Evolutionary conservation across 2,113 vertebrate genomes (phyloP).

Genomic region (Porphyrio hochstetteri): DNA sequence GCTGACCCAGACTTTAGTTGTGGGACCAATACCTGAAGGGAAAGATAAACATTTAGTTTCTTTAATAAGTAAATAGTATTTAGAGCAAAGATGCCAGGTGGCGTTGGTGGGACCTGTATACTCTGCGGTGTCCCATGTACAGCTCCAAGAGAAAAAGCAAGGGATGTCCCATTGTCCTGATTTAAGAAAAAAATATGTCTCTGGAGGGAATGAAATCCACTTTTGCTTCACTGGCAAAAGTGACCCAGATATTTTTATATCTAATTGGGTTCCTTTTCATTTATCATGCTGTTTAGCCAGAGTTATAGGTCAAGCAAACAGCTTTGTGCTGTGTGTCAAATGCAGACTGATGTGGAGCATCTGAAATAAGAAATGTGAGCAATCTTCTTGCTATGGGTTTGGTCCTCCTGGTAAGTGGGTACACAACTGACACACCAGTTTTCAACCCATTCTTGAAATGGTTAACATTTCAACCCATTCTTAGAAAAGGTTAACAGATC

Average conservation of each 20-base stretch:
- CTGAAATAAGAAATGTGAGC: background rate
- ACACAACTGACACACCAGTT: background rate
- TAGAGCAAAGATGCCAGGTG: background rate
- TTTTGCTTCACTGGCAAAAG: background rate
- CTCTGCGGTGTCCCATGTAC: background rate
- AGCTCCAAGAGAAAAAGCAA: background rate
- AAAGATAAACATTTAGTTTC: background rate
- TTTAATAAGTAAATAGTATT: background rate
- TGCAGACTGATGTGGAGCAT: background rate
- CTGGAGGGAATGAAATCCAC: background rate
- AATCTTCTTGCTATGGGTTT: background rate
- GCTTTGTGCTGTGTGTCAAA: background rate
- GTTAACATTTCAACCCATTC: background rate
- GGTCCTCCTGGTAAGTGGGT: background rate
- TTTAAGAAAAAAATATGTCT: background rate
- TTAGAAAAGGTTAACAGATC: background rate
- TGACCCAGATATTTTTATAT: background rate
- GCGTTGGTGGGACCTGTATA: background rate
- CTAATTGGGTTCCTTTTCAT: background rate
- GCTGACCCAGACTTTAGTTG: background rate
- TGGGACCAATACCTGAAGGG: background rate
- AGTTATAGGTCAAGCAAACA: background rate
- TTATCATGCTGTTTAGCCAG: background rate
- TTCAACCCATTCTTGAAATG: background rate
- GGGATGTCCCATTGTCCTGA: background rate